Percentiles rank a stretch among this genome's conserved stretches.
These are phyloP conservation scores for Nipponia nippon DNA, from an alignment of 2,113 vertebrate species.

Conservation along the genomic window DNA sequence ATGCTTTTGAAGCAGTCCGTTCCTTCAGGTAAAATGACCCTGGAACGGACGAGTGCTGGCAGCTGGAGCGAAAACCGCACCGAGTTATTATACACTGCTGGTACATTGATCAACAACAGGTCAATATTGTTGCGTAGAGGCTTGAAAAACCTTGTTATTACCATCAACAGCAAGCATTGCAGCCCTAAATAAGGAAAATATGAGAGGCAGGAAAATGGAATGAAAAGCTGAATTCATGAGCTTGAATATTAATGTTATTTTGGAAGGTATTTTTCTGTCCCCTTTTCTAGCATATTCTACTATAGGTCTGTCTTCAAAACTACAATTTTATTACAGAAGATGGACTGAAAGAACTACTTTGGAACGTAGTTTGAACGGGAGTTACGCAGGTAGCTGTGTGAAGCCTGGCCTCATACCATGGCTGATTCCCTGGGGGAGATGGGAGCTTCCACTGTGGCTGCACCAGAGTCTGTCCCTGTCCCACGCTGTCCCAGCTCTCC, in stretches of 20 bases:
- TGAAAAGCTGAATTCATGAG: not conserved
- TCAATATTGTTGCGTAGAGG: slow-evolving; percentile 21
- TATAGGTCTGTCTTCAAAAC: not conserved
- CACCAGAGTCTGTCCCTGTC: fast-evolving
- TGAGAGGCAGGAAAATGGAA: not conserved
- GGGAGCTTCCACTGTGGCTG: not conserved
- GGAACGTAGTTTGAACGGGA: not conserved
- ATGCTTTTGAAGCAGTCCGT: slow-evolving; percentile 41
- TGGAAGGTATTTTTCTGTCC: not conserved
- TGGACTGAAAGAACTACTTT: not conserved
- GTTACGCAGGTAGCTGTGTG: fast-evolving
- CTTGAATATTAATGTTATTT: not conserved
- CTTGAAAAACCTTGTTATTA: not conserved
- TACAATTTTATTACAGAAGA: fast-evolving
- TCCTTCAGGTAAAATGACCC: slow-evolving; percentile 19
- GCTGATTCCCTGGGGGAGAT: fast-evolving
- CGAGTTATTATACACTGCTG: not conserved
- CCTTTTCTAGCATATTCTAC: not conserved
- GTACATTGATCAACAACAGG: not conserved
- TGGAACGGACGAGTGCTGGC: not conserved
- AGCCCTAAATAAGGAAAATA: not conserved
- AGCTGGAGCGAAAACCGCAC: not conserved
- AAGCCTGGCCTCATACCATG: not conserved
- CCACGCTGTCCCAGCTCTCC: fast-evolving
- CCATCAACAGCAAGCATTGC: not conserved